Evolutionary conservation across 1,140 invertebrate genomes (phyloP).

Genomic region (Macrosteles quadrilineatus): DNA sequence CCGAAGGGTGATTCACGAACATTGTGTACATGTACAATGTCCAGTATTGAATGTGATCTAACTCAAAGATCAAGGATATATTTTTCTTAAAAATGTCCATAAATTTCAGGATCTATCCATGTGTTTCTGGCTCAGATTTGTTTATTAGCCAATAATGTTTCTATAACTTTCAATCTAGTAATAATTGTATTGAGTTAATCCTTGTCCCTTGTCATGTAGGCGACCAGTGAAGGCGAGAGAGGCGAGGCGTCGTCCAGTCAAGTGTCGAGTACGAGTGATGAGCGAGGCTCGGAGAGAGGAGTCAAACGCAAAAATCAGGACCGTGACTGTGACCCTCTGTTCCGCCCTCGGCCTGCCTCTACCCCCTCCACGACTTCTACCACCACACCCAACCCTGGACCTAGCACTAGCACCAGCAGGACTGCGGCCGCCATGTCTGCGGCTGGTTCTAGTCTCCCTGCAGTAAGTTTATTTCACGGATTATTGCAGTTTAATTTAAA

Average conservation of each 20-base stretch:
- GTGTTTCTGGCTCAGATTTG: too few species aligned
- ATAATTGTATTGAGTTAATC: too few species aligned
- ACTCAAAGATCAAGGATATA: too few species aligned
- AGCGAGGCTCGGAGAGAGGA: conserved; percentile 24
- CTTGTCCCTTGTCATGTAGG: too few species aligned
- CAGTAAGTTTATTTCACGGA: not conserved
- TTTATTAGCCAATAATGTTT: too few species aligned
- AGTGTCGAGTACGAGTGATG: conserved; percentile 39
- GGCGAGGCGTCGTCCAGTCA: conserved; percentile 45
- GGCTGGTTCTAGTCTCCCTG: conserved; percentile 34
- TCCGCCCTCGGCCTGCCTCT: conserved; percentile 2
- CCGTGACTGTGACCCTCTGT: conserved; percentile 30
- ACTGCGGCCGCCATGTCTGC: conserved; percentile 21
- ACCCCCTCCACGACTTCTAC: conserved; percentile 5
- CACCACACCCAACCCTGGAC: not conserved
- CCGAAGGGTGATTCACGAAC: too few species aligned
- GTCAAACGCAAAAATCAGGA: conserved; percentile 37
- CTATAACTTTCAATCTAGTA: too few species aligned
- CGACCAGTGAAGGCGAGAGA: conserved; percentile 45
- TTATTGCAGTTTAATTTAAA: too few species aligned
- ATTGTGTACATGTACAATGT: too few species aligned
- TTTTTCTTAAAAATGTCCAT: too few species aligned
- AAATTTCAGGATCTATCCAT: too few species aligned
- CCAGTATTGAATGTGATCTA: too few species aligned
- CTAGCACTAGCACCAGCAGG: conserved; percentile 30